Conservation (phyloP, 2,888 invertebrate genomes). For the Trimorus sp. region DNA sequence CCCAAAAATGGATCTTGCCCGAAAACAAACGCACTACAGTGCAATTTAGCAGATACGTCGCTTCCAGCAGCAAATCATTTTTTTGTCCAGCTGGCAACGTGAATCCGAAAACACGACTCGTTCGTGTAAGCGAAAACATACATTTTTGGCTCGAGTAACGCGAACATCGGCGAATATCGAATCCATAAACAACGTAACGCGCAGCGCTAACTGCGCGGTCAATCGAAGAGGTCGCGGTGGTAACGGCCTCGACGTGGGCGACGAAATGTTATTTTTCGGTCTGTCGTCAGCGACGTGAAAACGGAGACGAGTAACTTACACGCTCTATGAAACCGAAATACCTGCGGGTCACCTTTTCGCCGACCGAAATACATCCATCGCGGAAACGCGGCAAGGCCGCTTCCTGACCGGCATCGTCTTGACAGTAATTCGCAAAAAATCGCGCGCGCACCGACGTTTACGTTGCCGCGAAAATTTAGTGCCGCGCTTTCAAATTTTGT, state of each 20-base stretch:
- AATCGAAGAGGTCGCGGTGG: conserved; percentile 62
- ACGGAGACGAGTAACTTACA: conserved; percentile 58
- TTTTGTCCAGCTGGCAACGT: too few relatives aligned
- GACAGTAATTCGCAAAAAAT: conserved; percentile 51
- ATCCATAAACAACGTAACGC: conserved; percentile 18
- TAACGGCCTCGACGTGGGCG: conserved; percentile 66
- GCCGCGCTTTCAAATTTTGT: conserved; percentile 50
- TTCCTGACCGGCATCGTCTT: conserved; percentile 19
- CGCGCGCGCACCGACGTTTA: conserved; percentile 35
- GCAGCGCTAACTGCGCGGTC: conserved; percentile 50
- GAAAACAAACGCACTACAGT: too few relatives aligned
- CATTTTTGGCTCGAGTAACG: conserved; percentile 6
- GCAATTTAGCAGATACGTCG: too few relatives aligned
- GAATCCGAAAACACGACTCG: too few relatives aligned
- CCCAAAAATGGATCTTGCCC: too few relatives aligned
- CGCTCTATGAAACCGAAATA: conserved; percentile 63
- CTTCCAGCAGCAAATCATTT: too few relatives aligned
- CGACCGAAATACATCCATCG: conserved; percentile 53
- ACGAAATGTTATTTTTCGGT: conserved; percentile 65
- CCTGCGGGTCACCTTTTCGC: conserved; percentile 53
- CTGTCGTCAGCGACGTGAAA: conserved; percentile 64
- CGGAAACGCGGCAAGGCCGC: conserved; percentile 61
- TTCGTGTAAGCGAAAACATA: background rate
- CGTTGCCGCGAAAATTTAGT: conserved; percentile 48
- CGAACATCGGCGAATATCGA: background rate